Evolutionary conservation across 1,140 invertebrate species (phyloP), one percentile per base, ranked within the genome.

Genomic region (Diplogasteroides magnus): DNA sequence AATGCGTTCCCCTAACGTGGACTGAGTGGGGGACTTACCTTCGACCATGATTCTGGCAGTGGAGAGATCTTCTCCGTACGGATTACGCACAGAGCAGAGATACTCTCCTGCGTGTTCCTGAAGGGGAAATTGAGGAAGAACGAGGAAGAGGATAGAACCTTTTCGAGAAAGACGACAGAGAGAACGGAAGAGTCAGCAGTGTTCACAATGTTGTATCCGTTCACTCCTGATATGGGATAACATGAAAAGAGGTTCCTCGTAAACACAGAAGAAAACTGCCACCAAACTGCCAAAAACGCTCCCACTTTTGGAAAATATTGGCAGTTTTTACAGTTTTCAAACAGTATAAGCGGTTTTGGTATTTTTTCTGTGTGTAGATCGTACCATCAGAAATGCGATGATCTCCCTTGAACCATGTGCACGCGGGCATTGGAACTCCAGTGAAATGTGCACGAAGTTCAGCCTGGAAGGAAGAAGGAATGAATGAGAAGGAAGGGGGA

Each of bases 31-130:
- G 23, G n/a, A 64, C 77, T 64, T 31, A 78, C 77, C 77, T 77
- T 78, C 77, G 29, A 80, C 60, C 57, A 78, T 62, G 58, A 78
- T 69, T 65, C 71, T 73, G 27, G 78, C 78, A 31, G 71, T 75
- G 14, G 77, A 76, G 64, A 79, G 68, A 63, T 79, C 78, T 76
- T 79, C 78, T 55, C 78, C 78, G 69, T 62, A 72, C 3, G 15
- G 55, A 64, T 79, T 79, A 48, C 78, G 71, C 37, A 79, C 67
- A 6, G 77, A 75, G 69, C 76, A 78, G 31, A 80, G 64, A 64
- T 79, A 79, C 70, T 79, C 78, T n/a, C 78, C 78, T 15, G 72
- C 31, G 63, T 73, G 64, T 57, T 68, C 31, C 29, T 78, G 68
- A 48, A 11, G 37, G 6, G 6, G 6, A 11, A 48, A 11, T 48